Conservation (phyloP, 2,888 invertebrate genomes). For the Lordiphosa fenestrarum region DNA sequence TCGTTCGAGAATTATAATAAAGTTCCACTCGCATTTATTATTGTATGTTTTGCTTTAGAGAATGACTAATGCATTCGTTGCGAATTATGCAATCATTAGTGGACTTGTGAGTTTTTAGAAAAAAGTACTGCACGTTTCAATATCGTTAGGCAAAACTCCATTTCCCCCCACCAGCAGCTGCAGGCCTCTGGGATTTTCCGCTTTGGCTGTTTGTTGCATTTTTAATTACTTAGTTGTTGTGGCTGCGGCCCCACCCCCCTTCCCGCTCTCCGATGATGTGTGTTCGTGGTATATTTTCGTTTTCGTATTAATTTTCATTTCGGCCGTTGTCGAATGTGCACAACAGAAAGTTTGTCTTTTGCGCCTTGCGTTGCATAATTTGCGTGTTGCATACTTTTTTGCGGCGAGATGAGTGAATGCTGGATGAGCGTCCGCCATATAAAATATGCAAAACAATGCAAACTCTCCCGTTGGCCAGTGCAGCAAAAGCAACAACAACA, state of each 20-base stretch:
- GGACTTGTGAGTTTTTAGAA: too few relatives aligned
- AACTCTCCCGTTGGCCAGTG: slow-evolving; percentile 52
- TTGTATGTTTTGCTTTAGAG: too few relatives aligned
- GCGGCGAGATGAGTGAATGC: slow-evolving; percentile 2
- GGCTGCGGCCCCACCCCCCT: not conserved
- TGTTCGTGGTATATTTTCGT: slow-evolving; percentile 35
- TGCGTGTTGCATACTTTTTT: slow-evolving; percentile 54
- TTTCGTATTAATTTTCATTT: slow-evolving; percentile 66
- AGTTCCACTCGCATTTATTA: too few relatives aligned
- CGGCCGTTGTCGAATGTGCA: slow-evolving; percentile 61
- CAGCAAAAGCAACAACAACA: slow-evolving; percentile 11
- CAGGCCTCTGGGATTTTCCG: not conserved
- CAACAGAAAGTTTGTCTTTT: slow-evolving; percentile 68
- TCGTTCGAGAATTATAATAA: too few relatives aligned
- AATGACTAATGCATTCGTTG: too few relatives aligned
- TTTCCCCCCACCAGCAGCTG: too few relatives aligned
- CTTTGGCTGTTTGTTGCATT: slow-evolving; percentile 35
- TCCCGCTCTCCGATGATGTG: slow-evolving; percentile 10
- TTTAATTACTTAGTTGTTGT: slow-evolving; percentile 56
- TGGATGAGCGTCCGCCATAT: slow-evolving; percentile 49
- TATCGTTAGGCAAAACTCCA: too few relatives aligned
- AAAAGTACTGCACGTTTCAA: too few relatives aligned
- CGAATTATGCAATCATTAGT: too few relatives aligned
- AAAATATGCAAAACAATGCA: slow-evolving; percentile 73
- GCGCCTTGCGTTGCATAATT: slow-evolving; percentile 67